These are phyloP conservation scores for Passer montanus DNA, from an alignment of 2,113 vertebrate species.

Conservation along the genomic window DNA sequence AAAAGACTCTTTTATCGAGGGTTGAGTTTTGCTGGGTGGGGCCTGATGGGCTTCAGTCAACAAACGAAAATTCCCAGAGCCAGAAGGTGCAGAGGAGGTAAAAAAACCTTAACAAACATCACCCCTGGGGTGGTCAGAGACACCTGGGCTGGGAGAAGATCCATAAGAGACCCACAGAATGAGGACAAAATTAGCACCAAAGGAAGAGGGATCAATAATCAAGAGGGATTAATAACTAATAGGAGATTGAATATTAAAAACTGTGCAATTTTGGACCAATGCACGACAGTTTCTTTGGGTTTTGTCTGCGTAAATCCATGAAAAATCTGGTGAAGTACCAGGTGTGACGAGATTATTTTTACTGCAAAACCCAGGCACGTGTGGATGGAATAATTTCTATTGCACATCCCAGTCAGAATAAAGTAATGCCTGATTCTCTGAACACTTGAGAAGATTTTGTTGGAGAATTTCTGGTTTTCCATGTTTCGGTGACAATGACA, in stretches of 20 bases:
- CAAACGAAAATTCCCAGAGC: background rate
- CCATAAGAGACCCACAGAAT: rapidly evolving
- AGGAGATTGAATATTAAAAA: background rate
- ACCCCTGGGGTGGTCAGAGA: background rate
- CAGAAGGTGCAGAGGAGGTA: background rate
- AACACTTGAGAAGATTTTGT: background rate
- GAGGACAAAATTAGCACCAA: background rate
- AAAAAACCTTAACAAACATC: background rate
- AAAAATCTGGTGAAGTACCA: background rate
- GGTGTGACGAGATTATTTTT: background rate
- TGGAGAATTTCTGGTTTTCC: background rate
- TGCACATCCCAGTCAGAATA: background rate
- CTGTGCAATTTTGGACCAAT: background rate
- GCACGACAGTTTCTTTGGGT: background rate
- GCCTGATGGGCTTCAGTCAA: background rate
- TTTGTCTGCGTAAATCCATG: background rate
- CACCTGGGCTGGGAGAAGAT: background rate
- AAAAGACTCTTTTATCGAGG: rapidly evolving
- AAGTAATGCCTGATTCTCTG: background rate
- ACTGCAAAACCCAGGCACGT: background rate
- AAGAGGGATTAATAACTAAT: background rate
- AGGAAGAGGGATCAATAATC: background rate
- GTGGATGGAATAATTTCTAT: background rate
- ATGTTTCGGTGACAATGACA: background rate
- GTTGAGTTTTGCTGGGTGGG: background rate